Percentiles rank a stretch among this genome's conserved stretches.
These are phyloP conservation scores for Ascidia mentula DNA, from an alignment of 23 tunicate species.

Conservation along the genomic window DNA sequence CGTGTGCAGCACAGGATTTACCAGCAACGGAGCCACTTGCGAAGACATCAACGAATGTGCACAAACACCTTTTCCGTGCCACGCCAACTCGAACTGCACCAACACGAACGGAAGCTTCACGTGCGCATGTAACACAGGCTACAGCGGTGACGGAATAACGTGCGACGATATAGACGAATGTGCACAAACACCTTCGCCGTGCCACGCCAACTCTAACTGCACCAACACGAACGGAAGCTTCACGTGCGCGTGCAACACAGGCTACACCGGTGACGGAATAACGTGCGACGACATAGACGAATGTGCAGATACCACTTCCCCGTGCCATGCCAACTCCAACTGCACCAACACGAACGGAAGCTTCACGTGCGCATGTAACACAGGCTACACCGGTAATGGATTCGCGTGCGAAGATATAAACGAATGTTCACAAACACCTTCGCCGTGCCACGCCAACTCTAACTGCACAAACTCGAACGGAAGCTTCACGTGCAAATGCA, in stretches of 20 bases:
- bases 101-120: not conserved
- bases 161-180: slow-evolving; percentile 9
- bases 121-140: not conserved
- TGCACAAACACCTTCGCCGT: not conserved
- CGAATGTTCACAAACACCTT: not conserved
- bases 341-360: slow-evolving; percentile 14
- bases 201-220: too few species aligned
- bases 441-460: not conserved
- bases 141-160: not conserved
- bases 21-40: slow-evolving; percentile 10
- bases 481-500: not conserved
- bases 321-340: slow-evolving; percentile 3
- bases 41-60: slow-evolving; percentile 11
- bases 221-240: not conserved
- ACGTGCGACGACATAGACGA: slow-evolving; percentile 10
- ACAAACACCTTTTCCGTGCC: not conserved
- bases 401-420: slow-evolving; percentile 4
- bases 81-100: not conserved
- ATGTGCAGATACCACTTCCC: not conserved
- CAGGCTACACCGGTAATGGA: slow-evolving; percentile 14
- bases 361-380: slow-evolving; percentile 5
- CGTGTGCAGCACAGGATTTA: not conserved
- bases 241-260: not conserved
- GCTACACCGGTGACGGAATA: not conserved
- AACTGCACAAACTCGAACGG: not conserved